Base-by-base conservation (phyloP, 1,140 invertebrate genomes). In the Solen grandis region DNA sequence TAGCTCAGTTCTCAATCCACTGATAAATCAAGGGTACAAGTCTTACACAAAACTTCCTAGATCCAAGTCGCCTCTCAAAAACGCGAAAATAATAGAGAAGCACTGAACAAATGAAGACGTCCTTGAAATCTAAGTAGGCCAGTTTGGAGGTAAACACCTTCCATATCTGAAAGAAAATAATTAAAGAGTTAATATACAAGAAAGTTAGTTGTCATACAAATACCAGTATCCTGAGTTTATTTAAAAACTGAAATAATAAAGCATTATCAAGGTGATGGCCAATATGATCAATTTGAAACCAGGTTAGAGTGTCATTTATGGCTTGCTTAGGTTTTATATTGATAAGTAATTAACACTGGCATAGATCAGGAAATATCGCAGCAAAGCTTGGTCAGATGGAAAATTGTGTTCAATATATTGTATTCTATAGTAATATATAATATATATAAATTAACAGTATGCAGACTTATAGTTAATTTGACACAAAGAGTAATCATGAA, bases 71-170 rank as follows among this genome's bases (percentile, higher is more conserved):
- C 79, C 93, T 87, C 88, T 94, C 94, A 90, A 94, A 94, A 68
- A 94, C 91, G 77, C 93, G 92, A 83, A 94, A 94, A 84, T 94
- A 94, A 88, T 94, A 94, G 73, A 94, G 92, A 16, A 94, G 89
- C 59, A 94, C 85, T 25, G 91, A 91, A 36, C 93, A 93, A 87
- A 93, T 93, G 31, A 94, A 85, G 46, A 94, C 72, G 85, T 94
- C 93, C 85, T 94, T 94, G 2, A 93, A 90, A 78, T 94, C 93
- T 29, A 94, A 83, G 86, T 94, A 94, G 8, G 92, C 92, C 46
- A 93, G 69, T 72, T 93, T 92, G 46, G 93, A 92, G 41, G 92
- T 89, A 31, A 93, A 85, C 55, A 94, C 83, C 86, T 91, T 86
- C 92, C 92, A 94, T 60, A 94, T 85, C 92, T 94, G 88, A 46